phyloP scores from a whole-genome alignment of 2,888 invertebrate species.

The Cephus nigrinus region DNA sequence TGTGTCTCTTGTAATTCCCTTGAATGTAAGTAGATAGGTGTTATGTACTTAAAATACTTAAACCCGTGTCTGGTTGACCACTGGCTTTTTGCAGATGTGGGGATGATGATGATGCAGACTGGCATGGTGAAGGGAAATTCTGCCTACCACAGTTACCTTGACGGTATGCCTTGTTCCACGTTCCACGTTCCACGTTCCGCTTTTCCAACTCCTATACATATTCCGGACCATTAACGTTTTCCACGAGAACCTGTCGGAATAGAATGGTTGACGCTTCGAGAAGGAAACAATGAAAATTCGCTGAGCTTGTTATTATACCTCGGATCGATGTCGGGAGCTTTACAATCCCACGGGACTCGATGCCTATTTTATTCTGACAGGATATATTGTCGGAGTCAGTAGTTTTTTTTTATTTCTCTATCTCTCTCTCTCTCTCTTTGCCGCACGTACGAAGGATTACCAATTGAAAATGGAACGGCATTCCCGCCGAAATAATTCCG shows the following conservation, averaged over 20 bases:
- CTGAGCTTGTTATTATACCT: not conserved
- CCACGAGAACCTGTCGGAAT: constrained; percentile 31
- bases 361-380: constrained; percentile 4
- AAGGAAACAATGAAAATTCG: not conserved
- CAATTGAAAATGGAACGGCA: not conserved
- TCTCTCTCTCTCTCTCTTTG: not conserved
- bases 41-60: not conserved
- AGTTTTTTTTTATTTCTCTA: not conserved
- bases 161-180: constrained; percentile 78
- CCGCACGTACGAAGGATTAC: not conserved
- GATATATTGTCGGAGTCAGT: constrained; percentile 15
- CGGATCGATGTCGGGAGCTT: not conserved
- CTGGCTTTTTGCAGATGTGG: constrained; percentile 90
- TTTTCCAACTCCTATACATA: constrained; percentile 26
- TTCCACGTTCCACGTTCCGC: constrained; percentile 40
- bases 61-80: constrained; percentile 51
- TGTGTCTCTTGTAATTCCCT: not conserved
- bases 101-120: constrained; percentile 97
- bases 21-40: not conserved
- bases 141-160: constrained; percentile 78
- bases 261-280: not conserved
- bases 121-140: constrained; percentile 94
- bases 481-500: not conserved
- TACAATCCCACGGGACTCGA: not conserved
- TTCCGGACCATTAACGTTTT: constrained; percentile 19